Evolutionary conservation across 2,113 vertebrate genomes (phyloP).

Genomic region (Mastomys natalensis): DNA sequence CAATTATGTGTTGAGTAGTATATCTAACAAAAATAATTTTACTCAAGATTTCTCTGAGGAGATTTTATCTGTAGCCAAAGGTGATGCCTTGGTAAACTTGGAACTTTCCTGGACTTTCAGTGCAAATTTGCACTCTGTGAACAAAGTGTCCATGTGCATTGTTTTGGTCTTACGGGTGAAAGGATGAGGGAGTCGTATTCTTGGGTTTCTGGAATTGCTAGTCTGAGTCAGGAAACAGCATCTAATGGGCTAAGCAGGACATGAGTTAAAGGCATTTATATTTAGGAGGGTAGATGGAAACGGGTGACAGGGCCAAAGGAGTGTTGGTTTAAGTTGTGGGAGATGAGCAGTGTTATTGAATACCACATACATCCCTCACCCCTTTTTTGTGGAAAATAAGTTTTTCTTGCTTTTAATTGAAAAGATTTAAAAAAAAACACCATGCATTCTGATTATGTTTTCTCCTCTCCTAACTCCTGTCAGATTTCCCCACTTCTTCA

Average conservation of each 20-base stretch:
- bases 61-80: slow-evolving; percentile 25
- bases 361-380: not conserved
- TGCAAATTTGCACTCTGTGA: slow-evolving; percentile 15
- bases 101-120: not conserved
- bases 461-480: not conserved
- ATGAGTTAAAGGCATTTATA: not conserved
- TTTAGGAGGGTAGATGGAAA: not conserved
- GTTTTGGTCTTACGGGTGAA: not conserved
- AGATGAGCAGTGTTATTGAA: not conserved
- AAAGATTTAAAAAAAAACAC: not conserved
- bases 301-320: not conserved
- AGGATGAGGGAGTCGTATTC: not conserved
- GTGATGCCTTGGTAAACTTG: not conserved
- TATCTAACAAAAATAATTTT: not conserved
- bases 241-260: not conserved
- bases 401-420: not conserved
- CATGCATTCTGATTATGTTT: not conserved
- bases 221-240: not conserved
- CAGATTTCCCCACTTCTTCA: not conserved
- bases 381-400: not conserved
- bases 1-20: not conserved
- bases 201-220: slow-evolving; percentile 31
- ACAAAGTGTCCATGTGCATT: not conserved
- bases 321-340: not conserved
- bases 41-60: not conserved